Base-by-base conservation (phyloP, 2,888 invertebrate genomes). In the Epinotia nisella region DNA sequence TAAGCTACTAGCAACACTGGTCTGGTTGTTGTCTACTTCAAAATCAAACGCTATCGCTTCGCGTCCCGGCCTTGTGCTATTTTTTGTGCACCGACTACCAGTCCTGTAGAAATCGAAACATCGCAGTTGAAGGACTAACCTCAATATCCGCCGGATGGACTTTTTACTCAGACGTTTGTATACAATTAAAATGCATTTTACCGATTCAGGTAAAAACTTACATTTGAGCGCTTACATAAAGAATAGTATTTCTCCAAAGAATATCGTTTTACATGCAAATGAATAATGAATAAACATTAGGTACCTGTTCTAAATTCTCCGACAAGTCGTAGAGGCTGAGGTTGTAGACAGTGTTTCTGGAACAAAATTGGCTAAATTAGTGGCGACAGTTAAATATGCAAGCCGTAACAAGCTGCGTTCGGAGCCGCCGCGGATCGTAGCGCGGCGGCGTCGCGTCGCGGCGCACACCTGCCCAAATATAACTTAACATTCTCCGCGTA, bases 291-390 rank as follows among this genome's bases (percentile, higher is more conserved):
- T 77, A 76, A 77, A 76, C 83, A 89, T 89, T 92, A 29, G 29
- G 29, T 29, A 96, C 96, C 95, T 96, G 95, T 82, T 96, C 96
- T 76, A 95, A 93, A 83, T 95, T 95, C 94, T 98, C 97, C 80
- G 95, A 95, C 85, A 98, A 95, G 85, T 97, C 97, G 87, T 95
- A 95, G 80, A 98, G 94, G 87, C 98, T 98, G 87, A 98, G 95
- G 92, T 98, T 98, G 94, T 98, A 98, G 80, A 98, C 96, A 81
- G 96, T 95, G 92, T 98, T 98, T 91, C 98, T 97, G 95, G 75
- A 94, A 94, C 76, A 79, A 87, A 85, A 83, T 76, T 84, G 71
- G 78, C 75, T 56, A 64, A 73, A 73, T 73, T 64, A 70, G 70
- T 74, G 64, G 59, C 60, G 65, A 74, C 74, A 77, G 78, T 79